Percentiles rank a stretch among this genome's conserved stretches.
Evolutionary conservation across 2,797 vertebrate genomes (phyloP).

Genomic region (Amblyraja radiata): DNA sequence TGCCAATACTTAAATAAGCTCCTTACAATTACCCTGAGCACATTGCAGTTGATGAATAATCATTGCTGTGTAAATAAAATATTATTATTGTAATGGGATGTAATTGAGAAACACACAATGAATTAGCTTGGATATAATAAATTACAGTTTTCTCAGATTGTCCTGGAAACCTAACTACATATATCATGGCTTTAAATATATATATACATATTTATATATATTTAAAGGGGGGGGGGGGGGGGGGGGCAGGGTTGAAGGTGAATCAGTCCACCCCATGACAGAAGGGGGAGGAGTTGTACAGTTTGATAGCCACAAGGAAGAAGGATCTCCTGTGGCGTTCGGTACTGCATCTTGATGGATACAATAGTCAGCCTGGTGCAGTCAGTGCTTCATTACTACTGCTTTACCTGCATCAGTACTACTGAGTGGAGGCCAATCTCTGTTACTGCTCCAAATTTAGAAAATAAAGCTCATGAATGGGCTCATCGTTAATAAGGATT

Average conservation of each 20-base stretch:
- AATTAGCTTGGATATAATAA: background rate
- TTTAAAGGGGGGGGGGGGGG: too few relatives aligned
- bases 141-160: background rate
- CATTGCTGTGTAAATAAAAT: background rate
- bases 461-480: background rate
- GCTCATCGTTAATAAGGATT: too few relatives aligned
- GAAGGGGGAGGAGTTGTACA: too few relatives aligned
- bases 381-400: too few relatives aligned
- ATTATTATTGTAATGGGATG: background rate
- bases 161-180: background rate
- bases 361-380: too few relatives aligned
- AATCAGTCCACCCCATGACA: too few relatives aligned
- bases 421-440: background rate
- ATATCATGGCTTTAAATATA: background rate
- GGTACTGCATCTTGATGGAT: too few relatives aligned
- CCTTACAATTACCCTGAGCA: background rate
- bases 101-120: background rate
- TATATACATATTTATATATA: too few relatives aligned
- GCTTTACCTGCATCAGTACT: background rate
- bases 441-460: background rate
- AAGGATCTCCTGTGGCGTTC: too few relatives aligned
- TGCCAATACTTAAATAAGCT: too few relatives aligned
- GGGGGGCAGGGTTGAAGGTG: too few relatives aligned
- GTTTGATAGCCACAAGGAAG: too few relatives aligned
- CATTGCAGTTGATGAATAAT: background rate